A percentile compares a stretch with the other conserved stretches of the same genome.
Conservation (phyloP, 2,888 invertebrate genomes). For the Oscheius myriophilus region DNA sequence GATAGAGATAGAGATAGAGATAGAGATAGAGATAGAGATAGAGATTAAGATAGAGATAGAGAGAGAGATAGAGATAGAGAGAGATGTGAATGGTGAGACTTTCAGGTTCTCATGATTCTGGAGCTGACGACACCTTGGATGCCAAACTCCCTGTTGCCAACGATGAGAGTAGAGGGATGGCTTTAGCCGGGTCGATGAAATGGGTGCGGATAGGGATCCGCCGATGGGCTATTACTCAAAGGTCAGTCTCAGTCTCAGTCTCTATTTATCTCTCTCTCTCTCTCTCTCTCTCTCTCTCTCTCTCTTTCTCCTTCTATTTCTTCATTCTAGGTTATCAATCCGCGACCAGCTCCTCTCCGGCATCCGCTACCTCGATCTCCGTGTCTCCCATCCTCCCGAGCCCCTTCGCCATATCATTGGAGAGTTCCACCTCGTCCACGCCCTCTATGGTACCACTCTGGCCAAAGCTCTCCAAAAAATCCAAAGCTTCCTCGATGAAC, state of each 20-base stretch:
- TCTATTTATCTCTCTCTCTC: background rate
- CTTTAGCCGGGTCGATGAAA: constrained; percentile 4
- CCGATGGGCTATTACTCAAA: constrained; percentile 56
- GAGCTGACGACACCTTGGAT: constrained; percentile 42
- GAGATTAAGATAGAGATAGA: too few relatives aligned
- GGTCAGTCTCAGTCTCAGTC: constrained; percentile 1
- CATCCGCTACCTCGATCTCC: constrained; percentile 55
- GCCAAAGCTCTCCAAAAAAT: constrained; percentile 24
- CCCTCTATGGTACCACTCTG: constrained; percentile 32
- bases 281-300: too few relatives aligned
- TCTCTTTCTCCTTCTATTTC: background rate
- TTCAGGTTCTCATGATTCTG: constrained; percentile 55
- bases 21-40: background rate
- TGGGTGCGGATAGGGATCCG: constrained; percentile 35
- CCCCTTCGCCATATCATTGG: background rate
- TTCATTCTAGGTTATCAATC: constrained; percentile 33
- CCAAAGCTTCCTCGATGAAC: constrained; percentile 32
- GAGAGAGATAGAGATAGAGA: too few relatives aligned
- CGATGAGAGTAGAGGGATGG: constrained; percentile 38
- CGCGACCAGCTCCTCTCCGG: constrained; percentile 45
- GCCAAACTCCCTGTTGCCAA: constrained; percentile 42
- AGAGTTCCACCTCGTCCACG: constrained; percentile 38
- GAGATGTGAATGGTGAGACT: too few relatives aligned
- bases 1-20: too few relatives aligned
- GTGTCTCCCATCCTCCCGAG: constrained; percentile 39